Evolutionary conservation across 2,888 invertebrate species (phyloP).

Genomic region (Meliscaeva auricollis): DNA sequence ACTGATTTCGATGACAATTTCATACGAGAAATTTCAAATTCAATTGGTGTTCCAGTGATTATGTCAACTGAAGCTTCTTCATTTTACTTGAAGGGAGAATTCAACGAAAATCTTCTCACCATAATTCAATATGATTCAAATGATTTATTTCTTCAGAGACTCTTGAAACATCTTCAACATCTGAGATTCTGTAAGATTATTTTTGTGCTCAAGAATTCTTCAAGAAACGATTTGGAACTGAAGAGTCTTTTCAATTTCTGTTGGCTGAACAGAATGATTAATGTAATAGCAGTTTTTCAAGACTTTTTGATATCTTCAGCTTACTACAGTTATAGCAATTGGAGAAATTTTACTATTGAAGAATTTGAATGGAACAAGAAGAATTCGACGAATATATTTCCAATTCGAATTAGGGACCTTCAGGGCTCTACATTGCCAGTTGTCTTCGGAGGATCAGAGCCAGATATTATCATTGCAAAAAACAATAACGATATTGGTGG

Average conservation of each 20-base stretch:
- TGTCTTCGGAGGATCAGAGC: not conserved
- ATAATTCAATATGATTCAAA: too few species aligned
- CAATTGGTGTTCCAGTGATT: too few species aligned
- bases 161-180: not conserved
- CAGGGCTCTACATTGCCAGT: not conserved
- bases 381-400: not conserved
- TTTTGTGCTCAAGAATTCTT: not conserved
- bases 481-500: slow-evolving; percentile 75
- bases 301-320: not conserved
- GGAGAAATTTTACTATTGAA: not conserved
- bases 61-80: too few species aligned
- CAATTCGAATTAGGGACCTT: not conserved
- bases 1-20: too few species aligned
- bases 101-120: too few species aligned
- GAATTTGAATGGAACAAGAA: not conserved
- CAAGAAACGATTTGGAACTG: not conserved
- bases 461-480: not conserved
- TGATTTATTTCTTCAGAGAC: not conserved
- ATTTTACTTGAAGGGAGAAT: too few species aligned
- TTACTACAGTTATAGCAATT: not conserved
- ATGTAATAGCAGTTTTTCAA: not conserved
- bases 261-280: not conserved
- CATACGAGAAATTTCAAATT: too few species aligned
- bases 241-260: not conserved
- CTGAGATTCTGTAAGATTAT: not conserved